Evolutionary conservation across 2,113 vertebrate genomes (phyloP).

Genomic region (Romanogobio albipinnatus): DNA sequence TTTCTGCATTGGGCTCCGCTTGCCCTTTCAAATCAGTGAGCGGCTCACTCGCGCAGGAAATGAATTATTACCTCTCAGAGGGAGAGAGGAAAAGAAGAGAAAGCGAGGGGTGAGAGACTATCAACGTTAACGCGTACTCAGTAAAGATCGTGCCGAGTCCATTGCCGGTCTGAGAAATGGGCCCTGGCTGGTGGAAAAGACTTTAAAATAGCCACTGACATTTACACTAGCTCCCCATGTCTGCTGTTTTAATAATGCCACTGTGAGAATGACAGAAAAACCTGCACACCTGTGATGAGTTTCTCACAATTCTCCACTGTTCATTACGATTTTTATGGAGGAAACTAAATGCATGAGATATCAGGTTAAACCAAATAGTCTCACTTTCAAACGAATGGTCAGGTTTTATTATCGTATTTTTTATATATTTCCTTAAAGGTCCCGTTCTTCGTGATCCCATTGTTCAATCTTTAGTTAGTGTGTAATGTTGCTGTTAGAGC

Average conservation of each 20-base stretch:
- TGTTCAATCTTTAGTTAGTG: too few relatives aligned
- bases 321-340: constrained; percentile 27
- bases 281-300: constrained; percentile 42
- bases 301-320: background rate
- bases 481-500: too few relatives aligned
- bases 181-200: constrained; percentile 40
- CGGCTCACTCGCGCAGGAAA: constrained; percentile 58
- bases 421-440: too few relatives aligned
- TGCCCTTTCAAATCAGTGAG: constrained; percentile 60
- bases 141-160: constrained; percentile 38
- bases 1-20: constrained; percentile 43
- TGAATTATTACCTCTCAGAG: constrained; percentile 53
- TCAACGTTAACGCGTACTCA: background rate
- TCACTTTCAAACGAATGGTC: background rate
- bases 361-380: constrained; percentile 7
- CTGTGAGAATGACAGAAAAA: constrained; percentile 32
- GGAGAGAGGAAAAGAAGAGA: constrained; percentile 25
- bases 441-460: too few relatives aligned
- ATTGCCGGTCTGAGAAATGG: constrained; percentile 52
- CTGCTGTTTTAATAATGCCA: constrained; percentile 55
- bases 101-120: background rate
- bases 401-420: background rate
- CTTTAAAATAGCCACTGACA: constrained; percentile 57
- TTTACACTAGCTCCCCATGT: constrained; percentile 48
- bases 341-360: constrained; percentile 6